Evolutionary conservation across 2,888 invertebrate genomes (phyloP), one percentile per base, ranked within the genome.

Genomic region (Drosophila borborema): DNA sequence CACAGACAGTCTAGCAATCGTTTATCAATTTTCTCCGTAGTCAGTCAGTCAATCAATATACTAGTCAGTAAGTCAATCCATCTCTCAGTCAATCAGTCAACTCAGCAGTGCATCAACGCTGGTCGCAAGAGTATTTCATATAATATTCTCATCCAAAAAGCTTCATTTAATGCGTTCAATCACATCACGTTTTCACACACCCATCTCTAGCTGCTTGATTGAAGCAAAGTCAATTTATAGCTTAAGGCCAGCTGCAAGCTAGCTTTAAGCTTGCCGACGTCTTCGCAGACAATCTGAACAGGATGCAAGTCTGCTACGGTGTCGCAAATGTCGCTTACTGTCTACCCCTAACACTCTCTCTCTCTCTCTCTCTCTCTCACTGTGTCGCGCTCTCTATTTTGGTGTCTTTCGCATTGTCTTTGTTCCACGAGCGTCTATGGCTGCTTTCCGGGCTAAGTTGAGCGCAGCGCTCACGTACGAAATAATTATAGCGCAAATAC

Each of bases 401-500:
- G 23, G 1, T 38, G 69, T 53, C 41, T 31, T 20, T 59, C 38
- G 23, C 69, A 64, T 77, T 77, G 74, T 77, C 78, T 74, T 81
- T 67, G 55, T 45, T 12, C 28, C 18, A 23, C 45, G 46, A 10
- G 23, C 48, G 53, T 55, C 68, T 72, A 45, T 34, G 53, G 61
- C 80, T 60, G 56, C 73, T 75, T 67, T 51, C 64, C 66, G 64
- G 54, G 46, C 58, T 61, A 77, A 76, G 76, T 76, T 72, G 68
- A 78, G 68, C 79, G 61, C 80, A 77, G 74, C 67, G 63, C 81
- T 77, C 91, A 89, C 89, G 89, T 91, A 90, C 89, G 80, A 89
- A 89, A 90, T 89, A 89, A 89, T 89, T 89, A 89, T 82, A 89
- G 91, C 91, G 86, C 81, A 86, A 81, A 78, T 82, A 91, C 89